A percentile compares a stretch with the other conserved stretches of the same genome.
Conservation (phyloP, 2,888 invertebrate species). For the Thyatira batis region DNA sequence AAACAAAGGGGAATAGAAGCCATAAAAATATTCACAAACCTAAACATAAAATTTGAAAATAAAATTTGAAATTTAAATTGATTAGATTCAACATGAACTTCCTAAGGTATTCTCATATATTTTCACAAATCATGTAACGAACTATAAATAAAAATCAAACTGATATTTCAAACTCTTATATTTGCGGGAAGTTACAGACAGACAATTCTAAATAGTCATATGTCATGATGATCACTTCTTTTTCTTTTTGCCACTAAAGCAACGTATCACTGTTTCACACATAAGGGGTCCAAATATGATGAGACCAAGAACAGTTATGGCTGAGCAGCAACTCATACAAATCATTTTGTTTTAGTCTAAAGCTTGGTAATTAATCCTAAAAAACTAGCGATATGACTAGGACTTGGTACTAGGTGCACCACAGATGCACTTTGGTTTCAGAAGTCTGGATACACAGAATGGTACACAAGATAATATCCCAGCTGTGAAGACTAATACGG, state of each 20-base stretch:
- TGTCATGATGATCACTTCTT: background rate
- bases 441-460: slow-evolving; percentile 12
- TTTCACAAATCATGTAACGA: background rate
- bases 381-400: background rate
- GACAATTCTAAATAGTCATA: background rate
- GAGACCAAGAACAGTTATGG: background rate
- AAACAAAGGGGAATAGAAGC: background rate
- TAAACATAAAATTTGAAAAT: no score
- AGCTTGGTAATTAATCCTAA: slow-evolving; percentile 5
- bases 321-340: background rate
- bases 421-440: slow-evolving; percentile 3
- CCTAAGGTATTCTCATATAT: background rate
- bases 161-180: background rate
- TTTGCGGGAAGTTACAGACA: background rate
- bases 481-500: slow-evolving; percentile 22
- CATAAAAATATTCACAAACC: background rate
- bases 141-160: background rate
- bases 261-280: background rate
- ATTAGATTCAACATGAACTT: background rate
- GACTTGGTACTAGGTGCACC: background rate
- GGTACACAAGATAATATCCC: slow-evolving; percentile 17
- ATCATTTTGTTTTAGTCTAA: background rate
- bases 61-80: background rate
- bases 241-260: background rate
- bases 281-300: background rate